phyloP scores from a whole-genome alignment of 2,888 invertebrate species.

The Cremastinae sp. region DNA sequence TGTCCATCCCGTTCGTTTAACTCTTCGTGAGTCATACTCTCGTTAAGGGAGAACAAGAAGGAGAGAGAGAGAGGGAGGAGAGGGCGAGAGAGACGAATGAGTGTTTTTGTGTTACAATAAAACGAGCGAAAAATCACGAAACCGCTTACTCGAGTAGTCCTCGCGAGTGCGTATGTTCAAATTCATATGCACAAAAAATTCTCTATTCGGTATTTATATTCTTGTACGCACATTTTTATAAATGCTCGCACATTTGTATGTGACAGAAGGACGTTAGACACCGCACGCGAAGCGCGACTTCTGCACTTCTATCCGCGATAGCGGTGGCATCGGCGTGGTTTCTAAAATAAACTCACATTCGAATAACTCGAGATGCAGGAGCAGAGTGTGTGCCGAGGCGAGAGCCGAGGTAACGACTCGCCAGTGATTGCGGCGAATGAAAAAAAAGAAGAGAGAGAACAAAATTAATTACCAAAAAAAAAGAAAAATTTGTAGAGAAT shows the following conservation, averaged over 20 bases:
- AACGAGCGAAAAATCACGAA: constrained; percentile 9
- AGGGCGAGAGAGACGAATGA: constrained; percentile 15
- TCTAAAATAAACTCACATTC: constrained; percentile 75
- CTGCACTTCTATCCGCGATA: constrained; percentile 51
- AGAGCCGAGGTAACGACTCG: neutral
- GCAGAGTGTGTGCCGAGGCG: constrained; percentile 29
- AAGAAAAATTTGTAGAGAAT: neutral
- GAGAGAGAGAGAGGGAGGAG: constrained; percentile 16
- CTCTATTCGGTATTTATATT: neutral
- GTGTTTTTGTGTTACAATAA: neutral
- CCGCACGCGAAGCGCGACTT: constrained; percentile 22
- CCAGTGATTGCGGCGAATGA: constrained; percentile 17
- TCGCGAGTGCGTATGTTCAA: neutral
- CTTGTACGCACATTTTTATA: neutral
- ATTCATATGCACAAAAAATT: neutral
- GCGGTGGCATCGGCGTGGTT: constrained; percentile 60
- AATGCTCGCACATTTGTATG: neutral
- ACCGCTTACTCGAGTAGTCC: constrained; percentile 11
- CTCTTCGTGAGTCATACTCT: constrained; percentile 60
- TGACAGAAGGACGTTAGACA: no score
- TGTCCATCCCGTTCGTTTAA: constrained; percentile 56
- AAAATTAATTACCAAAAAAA: neutral
- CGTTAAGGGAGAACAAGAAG: constrained; percentile 49
- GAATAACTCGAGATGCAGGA: constrained; percentile 71
- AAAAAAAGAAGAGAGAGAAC: neutral